Evolutionary conservation across 2,888 invertebrate species (phyloP).

Genomic region (Eueremaeus valkanovi): DNA sequence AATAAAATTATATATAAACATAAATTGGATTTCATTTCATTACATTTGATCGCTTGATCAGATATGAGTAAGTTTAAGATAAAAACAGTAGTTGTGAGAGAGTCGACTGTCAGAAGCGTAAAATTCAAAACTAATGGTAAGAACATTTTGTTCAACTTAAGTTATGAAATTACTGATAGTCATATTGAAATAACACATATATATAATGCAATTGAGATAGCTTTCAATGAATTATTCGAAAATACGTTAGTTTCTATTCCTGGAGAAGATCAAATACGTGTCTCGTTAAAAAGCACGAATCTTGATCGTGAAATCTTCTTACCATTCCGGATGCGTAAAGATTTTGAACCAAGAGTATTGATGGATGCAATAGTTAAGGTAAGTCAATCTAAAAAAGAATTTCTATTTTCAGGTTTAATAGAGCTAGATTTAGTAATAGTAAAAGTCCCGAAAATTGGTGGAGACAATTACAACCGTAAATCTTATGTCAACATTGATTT

Average conservation of each 20-base stretch:
- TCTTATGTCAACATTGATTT: neutral
- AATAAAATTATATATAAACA: too few relatives aligned
- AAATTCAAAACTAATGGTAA: too few relatives aligned
- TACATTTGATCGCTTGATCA: too few relatives aligned
- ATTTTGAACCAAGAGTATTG: neutral
- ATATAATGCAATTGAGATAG: neutral
- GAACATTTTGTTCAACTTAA: too few relatives aligned
- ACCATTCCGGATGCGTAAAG: neutral
- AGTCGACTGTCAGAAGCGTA: too few relatives aligned
- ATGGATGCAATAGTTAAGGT: neutral
- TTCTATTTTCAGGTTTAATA: slow-evolving; percentile 3
- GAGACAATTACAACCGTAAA: neutral
- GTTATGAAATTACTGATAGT: too few relatives aligned
- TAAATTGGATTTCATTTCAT: too few relatives aligned
- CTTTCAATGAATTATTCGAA: neutral
- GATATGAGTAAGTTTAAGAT: too few relatives aligned
- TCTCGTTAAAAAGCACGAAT: neutral
- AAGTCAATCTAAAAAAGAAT: slow-evolving; percentile 6
- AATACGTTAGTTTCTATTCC: neutral
- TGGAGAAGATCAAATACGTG: neutral
- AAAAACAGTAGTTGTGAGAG: too few relatives aligned
- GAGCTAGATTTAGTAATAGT: neutral
- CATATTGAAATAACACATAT: too few relatives aligned
- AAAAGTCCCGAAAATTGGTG: neutral
- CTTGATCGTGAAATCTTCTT: neutral